Base-by-base conservation (phyloP, 1,140 invertebrate genomes). In the Nasonia longicornis region DNA sequence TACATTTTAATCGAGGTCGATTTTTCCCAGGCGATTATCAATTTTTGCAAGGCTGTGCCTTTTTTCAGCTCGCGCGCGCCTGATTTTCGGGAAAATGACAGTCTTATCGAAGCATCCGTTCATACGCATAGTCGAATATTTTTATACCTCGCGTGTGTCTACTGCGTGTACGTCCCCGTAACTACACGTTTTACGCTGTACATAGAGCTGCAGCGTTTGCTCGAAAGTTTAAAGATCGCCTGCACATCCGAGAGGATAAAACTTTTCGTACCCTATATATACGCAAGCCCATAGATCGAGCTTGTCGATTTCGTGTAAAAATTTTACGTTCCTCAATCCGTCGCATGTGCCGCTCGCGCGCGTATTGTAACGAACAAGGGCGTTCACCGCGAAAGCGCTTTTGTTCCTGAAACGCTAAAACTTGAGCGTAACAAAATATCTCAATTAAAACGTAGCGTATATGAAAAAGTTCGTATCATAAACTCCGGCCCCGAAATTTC, bases 1-100 rank as follows among this genome's bases (percentile, higher is more conserved):
- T 58, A 58, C 20, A 58, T 58, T 58, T 58, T 58, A 58, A 58
- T 58, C 52, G 52, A 58, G 52, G 52, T 58, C 52, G 52, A 58
- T 58, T 58, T 58, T 52, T 58, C 3, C 20, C 16, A 16, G 52
- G 14, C 6, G 16, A 14, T 58, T 58, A 26, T 26, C n/a, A 58
- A 58, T 58, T 20, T 58, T 58, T 4, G 20, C 20, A 58, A 58
- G 52, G 52, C 16, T 52, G 48, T 35, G 45, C 52, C 16, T 58
- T 58, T 58, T 58, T 58, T 58, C 20, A 58, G 14, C 16, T 0
- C 20, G 16, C 52, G 52, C 26, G 26, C 26, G 1, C 26, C 26
- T n/a, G 52, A n/a, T n/a, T 52, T 52, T 52, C 48, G 48, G 48
- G 12, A 52, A 26, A 52, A 52, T 58, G 52, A 20, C 52, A 20